Evolutionary conservation across 1,140 invertebrate genomes (phyloP), one percentile per base, ranked within the genome.

Genomic region (Lethrus apterus): DNA sequence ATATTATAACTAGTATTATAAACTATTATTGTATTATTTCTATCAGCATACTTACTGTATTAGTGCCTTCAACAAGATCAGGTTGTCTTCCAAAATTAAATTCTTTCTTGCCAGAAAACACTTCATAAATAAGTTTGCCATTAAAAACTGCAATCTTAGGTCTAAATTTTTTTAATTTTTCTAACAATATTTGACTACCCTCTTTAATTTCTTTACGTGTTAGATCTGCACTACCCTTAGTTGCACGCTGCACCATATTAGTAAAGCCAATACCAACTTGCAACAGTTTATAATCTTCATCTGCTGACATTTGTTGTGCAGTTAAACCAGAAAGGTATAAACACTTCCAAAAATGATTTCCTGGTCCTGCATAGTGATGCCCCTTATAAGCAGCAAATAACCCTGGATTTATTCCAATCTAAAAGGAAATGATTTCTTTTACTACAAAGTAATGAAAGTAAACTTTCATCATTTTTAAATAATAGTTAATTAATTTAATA

Each of bases 341-440:
- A 70, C 93, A 98, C 75, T 96, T 97, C 94, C 94, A 98, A 70
- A 98, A 97, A 74, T 98, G 94, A 74, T 98, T 98, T 21, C 93
- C 93, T 43, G 93, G 93, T 38, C 94, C 94, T 33, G 93, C 93
- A 74, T 98, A 98, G 69, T 98, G 93, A 72, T 97, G 93, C 5
- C 93, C 93, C 70, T 95, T 94, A 71, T 93, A 95, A 40, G 93
- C 94, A 44, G 93, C 92, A 72, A 94, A 94, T 54, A 97, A 72
- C 2, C 93, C 93, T 29, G 94, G 94, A 75, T 98, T 97, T 55
- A 98, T 96, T 51, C 94, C 94, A 72, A 98, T 90, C 93, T 97
- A 72, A 10, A 66, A 65, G 63, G 46, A 63, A 57, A 52, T 43
- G 48, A 26, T 38, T 3, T 34, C 19, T 1, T 34, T 17, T 10